These are phyloP conservation scores for Drosophila leontia DNA, from an alignment of 1,140 invertebrate genomes.

Conservation along the genomic window DNA sequence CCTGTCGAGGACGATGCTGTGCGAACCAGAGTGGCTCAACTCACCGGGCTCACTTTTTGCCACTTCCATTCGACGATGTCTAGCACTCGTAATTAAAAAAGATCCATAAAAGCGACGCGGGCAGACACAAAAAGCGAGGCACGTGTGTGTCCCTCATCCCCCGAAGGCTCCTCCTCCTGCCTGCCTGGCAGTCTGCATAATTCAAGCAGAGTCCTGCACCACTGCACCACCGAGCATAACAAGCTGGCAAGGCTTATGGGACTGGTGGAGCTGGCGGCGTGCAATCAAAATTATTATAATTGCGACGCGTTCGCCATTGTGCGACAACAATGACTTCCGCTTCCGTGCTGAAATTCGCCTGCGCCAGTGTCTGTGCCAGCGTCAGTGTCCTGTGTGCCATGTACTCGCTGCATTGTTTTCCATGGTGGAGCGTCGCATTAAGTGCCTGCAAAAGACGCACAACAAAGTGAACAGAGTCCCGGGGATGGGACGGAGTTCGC, in stretches of 20 bases:
- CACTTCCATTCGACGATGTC: slow-evolving; percentile 15
- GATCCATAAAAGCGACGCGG: slow-evolving; percentile 43
- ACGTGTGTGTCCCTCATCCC: slow-evolving; percentile 43
- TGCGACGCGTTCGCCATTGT: slow-evolving; percentile 83
- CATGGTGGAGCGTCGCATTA: slow-evolving; percentile 60
- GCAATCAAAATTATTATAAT: slow-evolving; percentile 84
- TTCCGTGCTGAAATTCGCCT: slow-evolving; percentile 80
- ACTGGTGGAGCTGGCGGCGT: slow-evolving; percentile 29
- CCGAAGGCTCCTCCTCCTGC: neutral
- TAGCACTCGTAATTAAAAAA: slow-evolving; percentile 72
- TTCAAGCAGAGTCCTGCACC: slow-evolving; percentile 54
- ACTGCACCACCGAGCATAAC: slow-evolving; percentile 55
- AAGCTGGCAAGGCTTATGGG: slow-evolving; percentile 7
- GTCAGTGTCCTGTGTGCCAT: slow-evolving; percentile 18
- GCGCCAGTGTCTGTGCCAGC: slow-evolving; percentile 7
- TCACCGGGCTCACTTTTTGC: slow-evolving; percentile 9
- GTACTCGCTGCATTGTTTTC: slow-evolving; percentile 69
- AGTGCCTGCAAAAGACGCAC: slow-evolving; percentile 80
- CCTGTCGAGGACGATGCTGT: slow-evolving; percentile 4
- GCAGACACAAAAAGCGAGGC: slow-evolving; percentile 47
- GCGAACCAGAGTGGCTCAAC: slow-evolving; percentile 11
- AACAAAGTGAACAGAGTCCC: slow-evolving; percentile 60
- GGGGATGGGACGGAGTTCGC: neutral
- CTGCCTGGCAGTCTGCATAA: slow-evolving; percentile 55
- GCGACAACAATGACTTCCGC: slow-evolving; percentile 84